Percentiles rank a stretch among this genome's conserved stretches.
phyloP scores from a whole-genome alignment of 2,888 invertebrate genomes.

The Ochropacha duplaris region DNA sequence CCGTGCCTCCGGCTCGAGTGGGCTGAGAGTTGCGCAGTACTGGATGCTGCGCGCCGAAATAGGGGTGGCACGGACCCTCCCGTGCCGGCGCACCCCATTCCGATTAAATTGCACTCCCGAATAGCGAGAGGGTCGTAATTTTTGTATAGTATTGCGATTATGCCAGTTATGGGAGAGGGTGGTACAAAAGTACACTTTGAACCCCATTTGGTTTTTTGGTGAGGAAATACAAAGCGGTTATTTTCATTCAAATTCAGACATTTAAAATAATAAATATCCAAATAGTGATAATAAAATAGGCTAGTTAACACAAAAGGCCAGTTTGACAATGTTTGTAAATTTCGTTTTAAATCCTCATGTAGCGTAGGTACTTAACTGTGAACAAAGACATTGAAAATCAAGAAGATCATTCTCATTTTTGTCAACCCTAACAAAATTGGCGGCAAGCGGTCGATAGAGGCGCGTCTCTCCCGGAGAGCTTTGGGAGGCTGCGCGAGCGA shows the following conservation, averaged over 20 bases:
- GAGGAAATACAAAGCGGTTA: neutral
- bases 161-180: slow-evolving; percentile 31
- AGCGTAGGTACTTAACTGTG: no score
- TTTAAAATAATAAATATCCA: neutral
- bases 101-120: slow-evolving; percentile 59
- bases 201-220: slow-evolving; percentile 21
- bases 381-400: neutral
- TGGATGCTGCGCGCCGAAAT: slow-evolving; percentile 69
- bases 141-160: slow-evolving; percentile 39
- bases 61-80: slow-evolving; percentile 71
- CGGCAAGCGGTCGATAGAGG: slow-evolving; percentile 80
- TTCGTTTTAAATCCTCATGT: no score
- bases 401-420: slow-evolving; percentile 14
- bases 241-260: neutral
- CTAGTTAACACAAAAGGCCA: neutral
- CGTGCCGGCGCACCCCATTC: slow-evolving; percentile 58
- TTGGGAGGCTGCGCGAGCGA: slow-evolving; percentile 84
- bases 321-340: no score
- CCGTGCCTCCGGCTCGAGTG: slow-evolving; percentile 60
- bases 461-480: slow-evolving; percentile 73
- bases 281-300: neutral
- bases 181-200: slow-evolving; percentile 31
- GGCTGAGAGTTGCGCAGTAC: slow-evolving; percentile 75
- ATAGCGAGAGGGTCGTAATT: slow-evolving; percentile 62
- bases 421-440: slow-evolving; percentile 63